Conservation (phyloP, 2,797 vertebrate genomes). For the Bovichtus diacanthus region DNA sequence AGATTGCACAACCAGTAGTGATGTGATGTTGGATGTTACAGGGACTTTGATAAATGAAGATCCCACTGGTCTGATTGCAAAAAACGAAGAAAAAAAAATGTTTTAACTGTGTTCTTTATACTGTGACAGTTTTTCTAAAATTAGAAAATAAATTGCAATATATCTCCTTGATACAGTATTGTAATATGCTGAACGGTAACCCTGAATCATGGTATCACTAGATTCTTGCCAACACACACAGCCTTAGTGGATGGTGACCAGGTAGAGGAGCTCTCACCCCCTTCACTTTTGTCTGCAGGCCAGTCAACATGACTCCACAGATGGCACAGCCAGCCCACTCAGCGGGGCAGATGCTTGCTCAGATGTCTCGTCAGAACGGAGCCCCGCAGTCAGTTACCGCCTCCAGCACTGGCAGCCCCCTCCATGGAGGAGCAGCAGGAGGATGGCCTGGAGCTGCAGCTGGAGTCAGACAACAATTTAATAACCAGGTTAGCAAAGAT, state of each 20-base stretch:
- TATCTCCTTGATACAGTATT: no score
- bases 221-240: no score
- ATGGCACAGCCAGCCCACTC: constrained; percentile 87
- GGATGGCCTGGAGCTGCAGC: constrained; percentile 69
- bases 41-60: no score
- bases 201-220: no score
- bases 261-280: not conserved
- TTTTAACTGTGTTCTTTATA: no score
- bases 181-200: no score
- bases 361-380: constrained; percentile 91
- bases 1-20: no score
- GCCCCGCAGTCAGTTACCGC: constrained; percentile 82
- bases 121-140: no score
- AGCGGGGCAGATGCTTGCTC: constrained; percentile 90
- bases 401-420: constrained; percentile 86
- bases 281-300: constrained; percentile 74
- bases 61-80: no score
- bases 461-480: constrained; percentile 83
- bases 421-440: constrained; percentile 81
- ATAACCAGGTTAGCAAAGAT: constrained; percentile 87
- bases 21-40: no score
- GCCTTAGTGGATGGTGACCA: not conserved
- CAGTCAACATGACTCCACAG: constrained; percentile 84
- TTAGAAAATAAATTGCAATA: no score
- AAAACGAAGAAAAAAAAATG: no score